Percentiles rank a stretch among this genome's conserved stretches.
phyloP scores from a whole-genome alignment of 2,888 invertebrate species.

The Drosophila ustulata region DNA sequence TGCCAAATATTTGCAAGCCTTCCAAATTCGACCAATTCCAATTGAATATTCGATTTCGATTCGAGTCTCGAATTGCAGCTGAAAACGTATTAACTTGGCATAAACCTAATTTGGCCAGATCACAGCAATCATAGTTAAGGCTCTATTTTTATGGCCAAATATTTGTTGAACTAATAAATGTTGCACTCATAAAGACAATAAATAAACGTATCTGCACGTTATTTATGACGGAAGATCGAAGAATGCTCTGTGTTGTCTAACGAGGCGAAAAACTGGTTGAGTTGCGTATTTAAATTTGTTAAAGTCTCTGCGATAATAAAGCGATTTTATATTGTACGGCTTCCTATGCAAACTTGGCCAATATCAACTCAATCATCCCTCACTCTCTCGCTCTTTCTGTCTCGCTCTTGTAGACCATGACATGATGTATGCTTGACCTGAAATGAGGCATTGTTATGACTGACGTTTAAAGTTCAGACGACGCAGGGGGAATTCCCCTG shows the following conservation, averaged over 20 bases:
- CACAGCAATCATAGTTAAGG: slow-evolving; percentile 7
- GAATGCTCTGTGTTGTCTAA: neutral
- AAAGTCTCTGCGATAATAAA: slow-evolving; percentile 6
- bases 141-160: slow-evolving; percentile 8
- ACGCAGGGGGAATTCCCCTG: neutral
- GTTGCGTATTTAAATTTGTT: slow-evolving; percentile 11
- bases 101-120: slow-evolving; percentile 9
- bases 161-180: slow-evolving; percentile 1
- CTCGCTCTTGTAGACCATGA: neutral
- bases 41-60: slow-evolving; percentile 11
- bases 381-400: neutral
- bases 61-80: neutral
- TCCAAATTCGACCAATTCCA: neutral
- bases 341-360: slow-evolving; percentile 13
- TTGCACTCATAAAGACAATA: neutral
- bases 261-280: slow-evolving; percentile 7
- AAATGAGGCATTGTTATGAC: slow-evolving; percentile 4
- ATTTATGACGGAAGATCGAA: slow-evolving; percentile 1
- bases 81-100: slow-evolving; percentile 19
- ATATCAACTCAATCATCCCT: neutral
- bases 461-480: no score
- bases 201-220: neutral
- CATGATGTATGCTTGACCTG: slow-evolving; percentile 17
- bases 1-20: slow-evolving; percentile 57
- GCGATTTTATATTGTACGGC: slow-evolving; percentile 23